Percentiles rank a stretch among this genome's conserved stretches.
Conservation (phyloP, 1,140 invertebrate genomes). For the Diorhabda sublineata region DNA sequence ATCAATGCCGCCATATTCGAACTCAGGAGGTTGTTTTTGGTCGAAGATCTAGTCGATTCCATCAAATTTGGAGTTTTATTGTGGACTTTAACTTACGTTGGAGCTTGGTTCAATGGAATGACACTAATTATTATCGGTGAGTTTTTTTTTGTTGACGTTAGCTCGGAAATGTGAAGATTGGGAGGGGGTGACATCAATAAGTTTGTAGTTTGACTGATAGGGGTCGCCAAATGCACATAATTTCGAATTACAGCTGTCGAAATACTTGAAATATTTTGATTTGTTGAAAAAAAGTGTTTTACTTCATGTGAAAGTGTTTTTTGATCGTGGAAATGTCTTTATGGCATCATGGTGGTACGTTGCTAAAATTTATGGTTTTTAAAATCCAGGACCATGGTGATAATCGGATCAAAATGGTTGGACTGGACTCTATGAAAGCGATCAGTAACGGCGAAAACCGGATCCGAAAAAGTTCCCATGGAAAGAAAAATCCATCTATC, state of each 20-base stretch:
- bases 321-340: too few relatives aligned
- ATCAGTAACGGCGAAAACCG: too few relatives aligned
- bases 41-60: slow-evolving; percentile 94
- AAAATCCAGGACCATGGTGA: too few relatives aligned
- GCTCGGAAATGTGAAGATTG: neutral
- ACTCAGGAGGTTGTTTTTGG: slow-evolving; percentile 87
- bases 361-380: too few relatives aligned
- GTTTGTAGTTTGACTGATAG: neutral
- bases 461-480: too few relatives aligned
- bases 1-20: slow-evolving; percentile 74
- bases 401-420: too few relatives aligned
- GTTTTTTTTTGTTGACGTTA: neutral
- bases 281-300: neutral
- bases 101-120: slow-evolving; percentile 97
- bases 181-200: neutral
- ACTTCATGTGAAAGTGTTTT: too few relatives aligned
- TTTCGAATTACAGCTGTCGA: neutral
- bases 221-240: too few relatives aligned
- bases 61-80: slow-evolving; percentile 89
- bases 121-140: slow-evolving; percentile 89
- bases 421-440: too few relatives aligned
- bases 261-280: neutral
- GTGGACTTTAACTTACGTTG: slow-evolving; percentile 94
- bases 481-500: too few relatives aligned
- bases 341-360: too few relatives aligned